phyloP scores from a whole-genome alignment of 2,113 vertebrate species.

The Tragelaphus strepsiceros region DNA sequence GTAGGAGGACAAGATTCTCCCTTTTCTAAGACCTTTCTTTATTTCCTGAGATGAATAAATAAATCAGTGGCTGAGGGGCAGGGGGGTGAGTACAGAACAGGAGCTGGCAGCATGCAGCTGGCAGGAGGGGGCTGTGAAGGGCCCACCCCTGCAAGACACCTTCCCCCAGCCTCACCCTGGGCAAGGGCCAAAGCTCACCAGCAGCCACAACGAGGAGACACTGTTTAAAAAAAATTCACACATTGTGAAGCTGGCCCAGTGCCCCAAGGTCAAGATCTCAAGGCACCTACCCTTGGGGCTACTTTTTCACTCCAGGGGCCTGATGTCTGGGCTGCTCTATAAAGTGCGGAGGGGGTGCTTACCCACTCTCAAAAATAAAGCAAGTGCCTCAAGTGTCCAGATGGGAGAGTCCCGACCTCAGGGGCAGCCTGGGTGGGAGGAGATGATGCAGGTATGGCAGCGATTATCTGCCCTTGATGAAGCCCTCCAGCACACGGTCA shows the following conservation, averaged over 20 bases:
- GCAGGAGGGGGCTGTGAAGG: neutral
- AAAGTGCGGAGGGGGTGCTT: neutral
- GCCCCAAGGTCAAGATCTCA: neutral
- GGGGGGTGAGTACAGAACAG: neutral
- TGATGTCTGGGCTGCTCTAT: neutral
- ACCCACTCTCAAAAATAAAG: neutral
- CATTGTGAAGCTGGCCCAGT: neutral
- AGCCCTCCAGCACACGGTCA: conserved; percentile 93
- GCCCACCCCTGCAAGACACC: neutral
- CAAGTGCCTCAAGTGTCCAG: neutral
- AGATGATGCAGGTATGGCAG: neutral
- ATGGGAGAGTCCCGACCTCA: neutral
- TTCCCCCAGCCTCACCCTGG: neutral
- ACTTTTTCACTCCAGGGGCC: neutral
- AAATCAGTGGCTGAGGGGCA: neutral
- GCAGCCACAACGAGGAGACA: neutral
- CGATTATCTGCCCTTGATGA: conserved; percentile 93
- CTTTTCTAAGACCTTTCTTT: conserved; percentile 62
- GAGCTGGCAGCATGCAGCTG: conserved; percentile 65
- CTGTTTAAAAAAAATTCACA: neutral
- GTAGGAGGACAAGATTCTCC: neutral
- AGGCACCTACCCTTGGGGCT: neutral
- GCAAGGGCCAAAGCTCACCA: neutral
- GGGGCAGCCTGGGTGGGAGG: neutral
- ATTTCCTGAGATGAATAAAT: conserved; percentile 78